phyloP scores from a whole-genome alignment of 1,140 invertebrate genomes.

The Temnothorax nylanderi region DNA sequence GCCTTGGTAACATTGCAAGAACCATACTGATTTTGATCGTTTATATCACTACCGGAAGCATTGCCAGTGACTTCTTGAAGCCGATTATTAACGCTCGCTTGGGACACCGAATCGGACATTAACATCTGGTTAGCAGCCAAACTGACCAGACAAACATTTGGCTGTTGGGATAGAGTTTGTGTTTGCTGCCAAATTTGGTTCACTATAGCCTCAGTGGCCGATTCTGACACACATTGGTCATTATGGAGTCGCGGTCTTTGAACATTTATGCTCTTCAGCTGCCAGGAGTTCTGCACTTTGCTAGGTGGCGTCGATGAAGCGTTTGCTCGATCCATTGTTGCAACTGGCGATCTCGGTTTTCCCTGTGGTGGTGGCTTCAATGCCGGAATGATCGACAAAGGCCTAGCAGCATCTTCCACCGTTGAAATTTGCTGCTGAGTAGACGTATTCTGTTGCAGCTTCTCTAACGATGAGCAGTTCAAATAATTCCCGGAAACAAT shows the following conservation, averaged over 20 bases:
- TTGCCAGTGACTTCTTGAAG: slow-evolving; percentile 15
- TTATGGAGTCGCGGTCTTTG: slow-evolving; percentile 72
- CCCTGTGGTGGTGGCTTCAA: slow-evolving; percentile 84
- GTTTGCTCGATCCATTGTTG: slow-evolving; percentile 59
- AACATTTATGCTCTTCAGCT: slow-evolving; percentile 77
- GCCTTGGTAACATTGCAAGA: slow-evolving; percentile 16
- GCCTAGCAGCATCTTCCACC: not conserved
- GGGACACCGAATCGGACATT: not conserved
- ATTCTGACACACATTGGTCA: slow-evolving; percentile 70
- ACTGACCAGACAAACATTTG: not conserved
- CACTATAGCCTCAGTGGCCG: slow-evolving; percentile 77
- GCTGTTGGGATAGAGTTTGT: slow-evolving; percentile 64
- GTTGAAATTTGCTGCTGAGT: slow-evolving; percentile 27
- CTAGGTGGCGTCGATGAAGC: slow-evolving; percentile 63
- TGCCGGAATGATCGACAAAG: slow-evolving; percentile 76
- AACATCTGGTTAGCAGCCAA: not conserved
- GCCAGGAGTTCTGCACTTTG: slow-evolving; percentile 82
- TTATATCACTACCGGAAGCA: not conserved
- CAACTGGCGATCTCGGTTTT: slow-evolving; percentile 80
- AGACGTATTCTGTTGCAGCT: slow-evolving; percentile 75
- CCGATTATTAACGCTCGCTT: slow-evolving; percentile 24
- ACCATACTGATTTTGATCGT: slow-evolving; percentile 12
- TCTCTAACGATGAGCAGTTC: slow-evolving; percentile 57
- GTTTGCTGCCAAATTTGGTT: slow-evolving; percentile 82
- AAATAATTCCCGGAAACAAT: slow-evolving; percentile 30